Evolutionary conservation across 2,797 vertebrate genomes (phyloP).

Genomic region (Ateles fusciceps): DNA sequence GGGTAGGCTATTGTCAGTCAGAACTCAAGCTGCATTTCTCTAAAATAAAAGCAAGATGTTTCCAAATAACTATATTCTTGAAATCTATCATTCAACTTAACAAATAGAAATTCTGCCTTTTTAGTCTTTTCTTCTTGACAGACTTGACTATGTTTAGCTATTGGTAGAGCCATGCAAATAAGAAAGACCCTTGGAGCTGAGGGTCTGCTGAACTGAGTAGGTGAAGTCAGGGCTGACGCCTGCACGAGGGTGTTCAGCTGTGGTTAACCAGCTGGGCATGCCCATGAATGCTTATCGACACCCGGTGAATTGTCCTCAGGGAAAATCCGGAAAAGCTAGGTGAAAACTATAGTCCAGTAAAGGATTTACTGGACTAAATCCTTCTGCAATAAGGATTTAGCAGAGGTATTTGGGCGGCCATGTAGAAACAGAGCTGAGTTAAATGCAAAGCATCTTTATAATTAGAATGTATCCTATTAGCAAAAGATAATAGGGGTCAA

Average conservation of each 20-base stretch:
- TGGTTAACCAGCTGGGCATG: neutral
- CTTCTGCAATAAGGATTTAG: neutral
- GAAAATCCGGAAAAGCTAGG: neutral
- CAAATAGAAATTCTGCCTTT: neutral
- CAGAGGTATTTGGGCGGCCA: neutral
- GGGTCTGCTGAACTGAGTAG: neutral
- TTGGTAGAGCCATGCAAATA: neutral
- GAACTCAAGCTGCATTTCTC: neutral
- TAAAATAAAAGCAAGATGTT: neutral
- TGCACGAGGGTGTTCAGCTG: neutral
- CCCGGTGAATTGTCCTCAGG: neutral
- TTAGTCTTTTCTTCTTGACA: neutral
- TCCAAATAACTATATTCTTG: neutral
- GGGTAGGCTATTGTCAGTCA: neutral
- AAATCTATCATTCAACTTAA: neutral
- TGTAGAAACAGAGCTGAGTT: neutral
- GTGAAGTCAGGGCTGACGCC: neutral
- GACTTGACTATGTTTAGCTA: neutral
- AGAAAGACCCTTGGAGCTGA: neutral
- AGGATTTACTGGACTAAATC: neutral
- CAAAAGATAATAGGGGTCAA: neutral
- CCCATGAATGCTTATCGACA: neutral
- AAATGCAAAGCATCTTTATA: constrained; percentile 1
- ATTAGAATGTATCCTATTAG: neutral
- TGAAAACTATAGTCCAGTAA: neutral